A percentile compares a stretch with the other conserved stretches of the same genome.
Evolutionary conservation across 2,113 vertebrate genomes (phyloP).

Genomic region (Labeo catla): DNA sequence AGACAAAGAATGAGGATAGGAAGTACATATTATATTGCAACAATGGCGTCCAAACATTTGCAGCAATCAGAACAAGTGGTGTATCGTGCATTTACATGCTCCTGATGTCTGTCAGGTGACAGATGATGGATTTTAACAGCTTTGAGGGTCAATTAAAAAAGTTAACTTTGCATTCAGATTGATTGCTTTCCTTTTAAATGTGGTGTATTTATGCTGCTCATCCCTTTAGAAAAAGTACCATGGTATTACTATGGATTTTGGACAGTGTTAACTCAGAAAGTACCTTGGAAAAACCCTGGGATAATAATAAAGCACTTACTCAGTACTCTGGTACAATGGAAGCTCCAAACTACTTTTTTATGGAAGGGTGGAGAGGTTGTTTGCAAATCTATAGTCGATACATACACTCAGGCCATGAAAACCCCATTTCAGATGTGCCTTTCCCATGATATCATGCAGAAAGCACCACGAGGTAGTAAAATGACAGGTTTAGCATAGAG

Average conservation of each 20-base stretch:
- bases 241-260: neutral
- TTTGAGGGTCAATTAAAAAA: neutral
- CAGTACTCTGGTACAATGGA: too few species aligned
- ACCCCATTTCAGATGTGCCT: neutral
- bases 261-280: neutral
- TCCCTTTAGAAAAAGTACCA: neutral
- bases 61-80: neutral
- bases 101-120: neutral
- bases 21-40: neutral
- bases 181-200: neutral
- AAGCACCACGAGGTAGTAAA: neutral
- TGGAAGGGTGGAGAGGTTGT: neutral
- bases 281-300: neutral
- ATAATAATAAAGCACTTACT: neutral
- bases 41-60: neutral
- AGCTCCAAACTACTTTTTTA: neutral
- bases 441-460: slow-evolving; percentile 17
- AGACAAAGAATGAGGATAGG: neutral
- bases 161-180: neutral
- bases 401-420: neutral
- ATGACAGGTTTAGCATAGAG: slow-evolving; percentile 10
- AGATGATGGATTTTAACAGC: neutral
- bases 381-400: neutral
- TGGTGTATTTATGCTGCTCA: neutral
- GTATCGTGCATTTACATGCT: neutral